A percentile compares a stretch with the other conserved stretches of the same genome.
These are phyloP conservation scores for Drosophila melanica DNA, from an alignment of 1,140 invertebrate species.

Conservation along the genomic window DNA sequence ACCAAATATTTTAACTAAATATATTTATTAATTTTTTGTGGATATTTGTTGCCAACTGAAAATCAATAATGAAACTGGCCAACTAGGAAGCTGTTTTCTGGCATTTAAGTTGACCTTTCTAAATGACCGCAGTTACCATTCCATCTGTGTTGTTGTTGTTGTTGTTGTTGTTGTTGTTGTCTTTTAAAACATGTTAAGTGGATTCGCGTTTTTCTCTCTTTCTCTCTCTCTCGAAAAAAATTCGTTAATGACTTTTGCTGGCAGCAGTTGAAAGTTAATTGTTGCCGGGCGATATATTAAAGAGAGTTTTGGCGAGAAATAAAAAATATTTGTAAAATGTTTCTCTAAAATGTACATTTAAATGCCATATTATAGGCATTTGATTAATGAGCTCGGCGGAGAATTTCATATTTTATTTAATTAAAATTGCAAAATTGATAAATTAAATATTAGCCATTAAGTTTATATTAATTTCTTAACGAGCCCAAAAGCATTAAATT, in stretches of 20 bases:
- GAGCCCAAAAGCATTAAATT: too few species aligned
- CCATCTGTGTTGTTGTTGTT: too few species aligned
- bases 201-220: conserved; percentile 22
- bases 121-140: conserved; percentile 31
- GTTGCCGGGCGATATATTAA: conserved; percentile 22
- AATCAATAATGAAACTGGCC: conserved; percentile 54
- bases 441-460: too few species aligned
- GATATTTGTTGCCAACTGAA: conserved; percentile 9
- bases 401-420: background rate
- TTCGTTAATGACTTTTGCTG: conserved; percentile 44
- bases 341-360: too few species aligned
- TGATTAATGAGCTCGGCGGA: background rate
- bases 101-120: conserved; percentile 36
- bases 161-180: conserved; percentile 14
- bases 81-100: conserved; percentile 28
- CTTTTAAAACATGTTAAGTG: conserved; percentile 33
- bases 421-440: background rate
- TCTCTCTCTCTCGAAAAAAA: conserved; percentile 5
- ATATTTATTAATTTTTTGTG: conserved; percentile 3
- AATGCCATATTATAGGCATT: background rate
- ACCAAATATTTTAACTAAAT: conserved; percentile 26
- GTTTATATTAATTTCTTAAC: too few species aligned
- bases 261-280: conserved; percentile 39
- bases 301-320: background rate
- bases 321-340: conserved; percentile 7